phyloP scores from a whole-genome alignment of 2,797 vertebrate species.

The Dicrostonyx torquatus region DNA sequence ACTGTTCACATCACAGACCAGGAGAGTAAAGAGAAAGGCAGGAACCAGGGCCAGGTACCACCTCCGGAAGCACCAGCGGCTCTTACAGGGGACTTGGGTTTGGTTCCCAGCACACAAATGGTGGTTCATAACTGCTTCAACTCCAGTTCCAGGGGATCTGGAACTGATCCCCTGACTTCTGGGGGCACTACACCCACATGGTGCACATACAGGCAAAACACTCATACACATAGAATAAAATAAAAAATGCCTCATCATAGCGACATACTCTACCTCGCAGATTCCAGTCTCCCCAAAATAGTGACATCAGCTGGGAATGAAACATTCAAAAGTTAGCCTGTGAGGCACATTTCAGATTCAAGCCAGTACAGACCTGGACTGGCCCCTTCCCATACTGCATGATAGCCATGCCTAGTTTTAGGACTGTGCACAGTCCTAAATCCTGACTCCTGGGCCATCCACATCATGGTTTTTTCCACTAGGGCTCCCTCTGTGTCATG shows the following conservation, averaged over 20 bases:
- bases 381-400: neutral
- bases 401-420: neutral
- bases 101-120: neutral
- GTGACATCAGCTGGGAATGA: neutral
- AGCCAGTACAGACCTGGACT: neutral
- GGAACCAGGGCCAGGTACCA: neutral
- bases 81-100: neutral
- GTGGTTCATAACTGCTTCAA: neutral
- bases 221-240: neutral
- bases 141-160: neutral
- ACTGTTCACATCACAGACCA: neutral
- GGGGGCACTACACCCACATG: neutral
- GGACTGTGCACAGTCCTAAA: constrained; percentile 15
- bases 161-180: neutral
- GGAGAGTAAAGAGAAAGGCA: neutral
- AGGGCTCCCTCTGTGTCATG: fast-evolving
- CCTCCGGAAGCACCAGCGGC: neutral
- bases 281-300: neutral
- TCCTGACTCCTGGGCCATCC: neutral
- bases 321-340: neutral
- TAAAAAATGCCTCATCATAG: neutral
- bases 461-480: fast-evolving
- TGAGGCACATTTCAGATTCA: neutral
- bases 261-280: neutral
- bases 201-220: neutral